Conservation (phyloP, 2,113 vertebrate genomes). For the Cyprinodon variegatus region DNA sequence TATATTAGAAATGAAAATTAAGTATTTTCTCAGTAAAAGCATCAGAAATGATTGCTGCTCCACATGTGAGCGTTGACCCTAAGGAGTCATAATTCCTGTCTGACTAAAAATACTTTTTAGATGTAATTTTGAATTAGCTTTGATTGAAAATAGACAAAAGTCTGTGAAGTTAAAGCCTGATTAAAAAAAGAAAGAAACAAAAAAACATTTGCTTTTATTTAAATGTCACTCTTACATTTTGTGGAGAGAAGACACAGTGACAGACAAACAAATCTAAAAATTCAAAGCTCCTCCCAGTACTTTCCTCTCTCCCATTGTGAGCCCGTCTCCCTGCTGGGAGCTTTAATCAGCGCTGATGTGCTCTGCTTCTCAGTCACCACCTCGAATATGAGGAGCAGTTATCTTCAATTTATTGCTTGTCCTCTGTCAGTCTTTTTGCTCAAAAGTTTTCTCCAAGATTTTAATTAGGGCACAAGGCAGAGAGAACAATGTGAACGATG, state of each 20-base stretch:
- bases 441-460: slow-evolving; percentile 65
- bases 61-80: slow-evolving; percentile 1
- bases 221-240: slow-evolving; percentile 11
- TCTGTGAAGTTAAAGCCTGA: background rate
- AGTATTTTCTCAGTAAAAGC: background rate
- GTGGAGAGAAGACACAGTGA: slow-evolving; percentile 24
- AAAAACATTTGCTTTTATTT: slow-evolving; percentile 11
- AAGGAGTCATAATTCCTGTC: background rate
- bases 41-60: background rate
- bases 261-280: slow-evolving; percentile 43
- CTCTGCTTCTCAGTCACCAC: slow-evolving; percentile 66
- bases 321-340: slow-evolving; percentile 55
- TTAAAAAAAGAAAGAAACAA: background rate
- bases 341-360: slow-evolving; percentile 76
- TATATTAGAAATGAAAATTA: slow-evolving; percentile 2
- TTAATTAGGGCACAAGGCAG: slow-evolving; percentile 52
- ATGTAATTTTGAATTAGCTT: slow-evolving; percentile 1
- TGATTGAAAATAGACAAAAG: slow-evolving; percentile 2
- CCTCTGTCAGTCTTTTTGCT: slow-evolving; percentile 65
- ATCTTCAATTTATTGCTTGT: slow-evolving; percentile 75
- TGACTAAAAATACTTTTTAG: background rate
- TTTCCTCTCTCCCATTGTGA: slow-evolving; percentile 50
- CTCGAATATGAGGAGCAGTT: slow-evolving; percentile 71
- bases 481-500: slow-evolving; percentile 56
- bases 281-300: slow-evolving; percentile 48